Conservation (phyloP, 2,797 vertebrate genomes). For the Cynodonichthys magdalenae region DNA sequence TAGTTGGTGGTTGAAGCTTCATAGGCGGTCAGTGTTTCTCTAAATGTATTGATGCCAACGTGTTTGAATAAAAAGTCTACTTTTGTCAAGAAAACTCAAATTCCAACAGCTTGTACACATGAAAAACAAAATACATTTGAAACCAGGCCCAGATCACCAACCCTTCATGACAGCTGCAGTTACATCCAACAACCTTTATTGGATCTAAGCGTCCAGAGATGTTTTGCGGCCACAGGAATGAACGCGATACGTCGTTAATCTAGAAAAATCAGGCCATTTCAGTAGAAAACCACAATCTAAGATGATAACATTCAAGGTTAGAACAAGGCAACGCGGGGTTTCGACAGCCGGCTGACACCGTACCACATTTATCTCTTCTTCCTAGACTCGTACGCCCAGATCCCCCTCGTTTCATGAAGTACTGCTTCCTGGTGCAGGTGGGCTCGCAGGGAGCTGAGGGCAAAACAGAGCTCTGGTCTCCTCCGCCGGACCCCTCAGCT, state of each 20-base stretch:
- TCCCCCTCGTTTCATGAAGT: constrained; percentile 71
- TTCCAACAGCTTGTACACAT: constrained; percentile 26
- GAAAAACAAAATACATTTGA: constrained; percentile 16
- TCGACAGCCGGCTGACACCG: constrained; percentile 61
- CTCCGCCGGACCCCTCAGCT: constrained; percentile 75
- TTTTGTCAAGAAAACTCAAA: constrained; percentile 26
- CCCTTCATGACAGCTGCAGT: constrained; percentile 51
- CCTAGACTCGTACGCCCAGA: constrained; percentile 53
- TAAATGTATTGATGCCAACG: constrained; percentile 30
- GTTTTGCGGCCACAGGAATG: constrained; percentile 72
- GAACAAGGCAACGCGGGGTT: constrained; percentile 78
- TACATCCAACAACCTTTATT: constrained; percentile 37
- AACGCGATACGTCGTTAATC: constrained; percentile 57
- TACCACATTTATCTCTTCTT: constrained; percentile 55
- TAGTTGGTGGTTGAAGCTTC: constrained; percentile 83
- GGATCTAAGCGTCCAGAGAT: constrained; percentile 36
- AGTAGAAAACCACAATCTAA: constrained; percentile 76
- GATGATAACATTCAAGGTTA: constrained; percentile 75
- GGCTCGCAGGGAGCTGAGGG: constrained; percentile 66
- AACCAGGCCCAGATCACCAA: constrained; percentile 61
- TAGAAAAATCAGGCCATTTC: constrained; percentile 59
- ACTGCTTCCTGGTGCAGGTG: constrained; percentile 67
- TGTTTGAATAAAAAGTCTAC: constrained; percentile 61
- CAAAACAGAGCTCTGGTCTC: constrained; percentile 81
- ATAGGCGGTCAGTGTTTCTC: constrained; percentile 69